Evolutionary conservation across 2,888 invertebrate genomes (phyloP), one percentile per base, ranked within the genome.

Genomic region (Ganaspis brasiliensis): DNA sequence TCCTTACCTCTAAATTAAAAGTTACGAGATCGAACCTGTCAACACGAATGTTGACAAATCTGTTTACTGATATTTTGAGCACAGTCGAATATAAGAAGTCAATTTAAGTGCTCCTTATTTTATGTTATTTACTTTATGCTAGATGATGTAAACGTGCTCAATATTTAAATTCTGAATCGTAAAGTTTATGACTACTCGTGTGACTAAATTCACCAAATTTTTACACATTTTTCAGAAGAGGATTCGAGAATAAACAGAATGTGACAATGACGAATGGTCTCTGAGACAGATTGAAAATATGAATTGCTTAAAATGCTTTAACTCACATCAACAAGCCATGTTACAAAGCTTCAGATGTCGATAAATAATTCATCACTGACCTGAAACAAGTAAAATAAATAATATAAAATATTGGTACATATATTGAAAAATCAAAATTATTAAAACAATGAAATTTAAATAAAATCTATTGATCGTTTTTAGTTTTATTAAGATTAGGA

Each of bases 331-430:
- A 89, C 85, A 83, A 84, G 83, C 86, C 87, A 87, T 83, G 85
- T 85, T 85, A 86, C 82, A 78, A 84, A 85, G 85, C 85, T 85
- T 88, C 87, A 88, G 87, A 85, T 84, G 84, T 83, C 87, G 81
- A 87, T 80, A 85, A 87, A 87, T 85, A 85, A 87, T 87, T 86
- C 88, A 88, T 87, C 87, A 90, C 90, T 90, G 89, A 90, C 90
- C 90, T 90, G 84, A 57, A 88, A 89, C 80, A 84, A 71, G 72
- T 82, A 79, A 56, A 74, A 70, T 71, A 72, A 76, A 56, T 52
- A 56, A 56, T 14, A 14, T 24, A 45, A 14, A 14, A 14, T 45
- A 45, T 45, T 45, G 14, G 10, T 26, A 16, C 16, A 14, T 24
- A 24, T 24, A 24, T 2, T 26, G 19, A 3, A 26, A 10, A 56